Percentiles rank a stretch among this genome's conserved stretches.
phyloP scores from a whole-genome alignment of 2,888 invertebrate species.

The Chrysotoxum bicinctum region DNA sequence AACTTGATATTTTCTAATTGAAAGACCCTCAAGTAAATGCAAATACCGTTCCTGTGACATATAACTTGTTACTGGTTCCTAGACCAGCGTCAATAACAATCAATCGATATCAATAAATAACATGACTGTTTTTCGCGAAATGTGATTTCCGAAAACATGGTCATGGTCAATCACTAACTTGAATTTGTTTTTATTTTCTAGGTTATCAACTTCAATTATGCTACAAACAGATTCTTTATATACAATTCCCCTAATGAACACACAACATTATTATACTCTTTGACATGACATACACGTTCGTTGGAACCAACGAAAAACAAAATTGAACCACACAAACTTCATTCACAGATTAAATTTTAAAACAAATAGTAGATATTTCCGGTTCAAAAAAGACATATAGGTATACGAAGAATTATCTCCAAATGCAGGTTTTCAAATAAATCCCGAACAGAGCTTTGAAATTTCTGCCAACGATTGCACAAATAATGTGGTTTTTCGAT shows the following conservation, averaged over 20 bases:
- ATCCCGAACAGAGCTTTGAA: not conserved
- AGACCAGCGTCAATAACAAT: too few relatives aligned
- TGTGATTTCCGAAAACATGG: too few relatives aligned
- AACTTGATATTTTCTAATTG: too few relatives aligned
- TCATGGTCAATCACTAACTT: too few relatives aligned
- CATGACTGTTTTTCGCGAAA: too few relatives aligned
- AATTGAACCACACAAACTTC: not conserved
- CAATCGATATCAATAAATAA: too few relatives aligned
- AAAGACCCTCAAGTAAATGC: too few relatives aligned
- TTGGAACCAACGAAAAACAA: not conserved
- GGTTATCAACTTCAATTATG: too few relatives aligned
- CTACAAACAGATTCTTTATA: too few relatives aligned
- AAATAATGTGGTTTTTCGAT: conserved; percentile 31
- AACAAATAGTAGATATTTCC: conserved; percentile 19
- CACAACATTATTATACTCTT: not conserved
- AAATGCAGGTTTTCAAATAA: conserved; percentile 35
- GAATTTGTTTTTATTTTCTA: too few relatives aligned
- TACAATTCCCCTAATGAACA: not conserved
- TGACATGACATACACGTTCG: conserved; percentile 8
- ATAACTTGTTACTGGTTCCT: too few relatives aligned
- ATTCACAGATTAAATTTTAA: conserved; percentile 14
- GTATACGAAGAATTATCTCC: not conserved
- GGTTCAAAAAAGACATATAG: not conserved
- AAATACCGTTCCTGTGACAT: too few relatives aligned
- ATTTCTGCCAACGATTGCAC: conserved; percentile 27